Conservation (phyloP, 2,888 invertebrate genomes). For the Sarcophaga caerulescens region DNA sequence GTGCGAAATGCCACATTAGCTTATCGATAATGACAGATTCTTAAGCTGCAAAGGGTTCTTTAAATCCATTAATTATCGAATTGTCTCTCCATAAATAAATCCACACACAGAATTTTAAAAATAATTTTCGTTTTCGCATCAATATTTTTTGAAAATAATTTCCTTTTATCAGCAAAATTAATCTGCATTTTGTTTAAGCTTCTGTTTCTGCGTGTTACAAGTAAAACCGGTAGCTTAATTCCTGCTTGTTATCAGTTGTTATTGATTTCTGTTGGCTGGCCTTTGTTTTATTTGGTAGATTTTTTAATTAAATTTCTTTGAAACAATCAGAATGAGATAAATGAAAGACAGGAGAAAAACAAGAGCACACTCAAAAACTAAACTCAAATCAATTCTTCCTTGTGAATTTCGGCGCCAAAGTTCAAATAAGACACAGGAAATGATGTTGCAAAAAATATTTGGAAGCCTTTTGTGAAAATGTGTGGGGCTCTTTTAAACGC, state of each 20-base stretch:
- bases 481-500: not conserved
- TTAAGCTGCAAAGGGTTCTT: not conserved
- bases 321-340: not conserved
- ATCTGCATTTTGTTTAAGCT: not conserved
- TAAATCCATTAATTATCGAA: not conserved
- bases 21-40: not conserved
- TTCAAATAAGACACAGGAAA: slow-evolving; percentile 62
- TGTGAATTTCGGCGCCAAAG: slow-evolving; percentile 64
- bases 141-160: too few relatives aligned
- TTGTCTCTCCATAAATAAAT: too few relatives aligned
- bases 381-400: slow-evolving; percentile 54
- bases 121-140: too few relatives aligned
- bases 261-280: not conserved
- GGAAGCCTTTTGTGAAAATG: not conserved
- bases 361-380: not conserved
- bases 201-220: not conserved
- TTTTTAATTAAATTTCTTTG: slow-evolving; percentile 61
- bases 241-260: slow-evolving; percentile 28
- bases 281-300: slow-evolving; percentile 23
- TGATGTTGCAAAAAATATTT: slow-evolving; percentile 37
- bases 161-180: not conserved
- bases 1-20: too few relatives aligned
- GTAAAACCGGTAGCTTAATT: slow-evolving; percentile 60
- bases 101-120: too few relatives aligned
- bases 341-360: too few relatives aligned